phyloP scores from a whole-genome alignment of 1,140 invertebrate species.

The Samia ricini region DNA sequence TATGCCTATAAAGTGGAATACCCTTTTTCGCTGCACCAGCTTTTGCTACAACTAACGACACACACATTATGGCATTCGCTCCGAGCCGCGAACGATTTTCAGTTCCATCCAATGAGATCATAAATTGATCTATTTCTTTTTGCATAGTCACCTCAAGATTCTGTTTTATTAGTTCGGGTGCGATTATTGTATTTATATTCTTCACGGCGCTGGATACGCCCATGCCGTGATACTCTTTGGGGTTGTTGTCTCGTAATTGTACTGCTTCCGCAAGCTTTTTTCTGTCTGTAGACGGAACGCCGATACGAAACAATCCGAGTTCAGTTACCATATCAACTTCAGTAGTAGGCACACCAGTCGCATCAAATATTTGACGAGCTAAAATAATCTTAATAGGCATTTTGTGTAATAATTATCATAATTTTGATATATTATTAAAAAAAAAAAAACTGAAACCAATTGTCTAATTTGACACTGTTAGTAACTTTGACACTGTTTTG shows the following conservation, averaged over 20 bases:
- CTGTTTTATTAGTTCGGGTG: conserved; percentile 90
- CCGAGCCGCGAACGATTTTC: conserved; percentile 96
- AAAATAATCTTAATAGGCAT: conserved; percentile 90
- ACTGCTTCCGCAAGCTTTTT: conserved; percentile 96
- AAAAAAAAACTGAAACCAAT: background rate
- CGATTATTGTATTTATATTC: conserved; percentile 93
- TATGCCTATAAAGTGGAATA: conserved; percentile 90
- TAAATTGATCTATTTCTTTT: conserved; percentile 93
- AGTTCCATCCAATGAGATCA: conserved; percentile 95
- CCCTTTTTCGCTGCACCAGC: conserved; percentile 96
- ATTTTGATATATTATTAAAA: background rate
- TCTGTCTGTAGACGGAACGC: conserved; percentile 96
- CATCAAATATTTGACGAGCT: conserved; percentile 98
- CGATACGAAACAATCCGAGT: conserved; percentile 93
- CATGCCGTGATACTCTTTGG: conserved; percentile 93
- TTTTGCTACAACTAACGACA: conserved; percentile 96
- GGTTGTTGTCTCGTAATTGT: conserved; percentile 94
- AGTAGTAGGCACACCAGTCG: conserved; percentile 97
- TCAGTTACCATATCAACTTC: conserved; percentile 94
- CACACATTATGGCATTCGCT: conserved; percentile 97
- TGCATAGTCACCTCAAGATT: conserved; percentile 93
- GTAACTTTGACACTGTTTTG: background rate
- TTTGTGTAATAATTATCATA: conserved; percentile 9
- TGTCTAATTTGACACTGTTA: background rate
- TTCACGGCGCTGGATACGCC: conserved; percentile 93